Evolutionary conservation across 2,797 vertebrate species (phyloP), one percentile per base, ranked within the genome.

Genomic region (Botia kubotai): DNA sequence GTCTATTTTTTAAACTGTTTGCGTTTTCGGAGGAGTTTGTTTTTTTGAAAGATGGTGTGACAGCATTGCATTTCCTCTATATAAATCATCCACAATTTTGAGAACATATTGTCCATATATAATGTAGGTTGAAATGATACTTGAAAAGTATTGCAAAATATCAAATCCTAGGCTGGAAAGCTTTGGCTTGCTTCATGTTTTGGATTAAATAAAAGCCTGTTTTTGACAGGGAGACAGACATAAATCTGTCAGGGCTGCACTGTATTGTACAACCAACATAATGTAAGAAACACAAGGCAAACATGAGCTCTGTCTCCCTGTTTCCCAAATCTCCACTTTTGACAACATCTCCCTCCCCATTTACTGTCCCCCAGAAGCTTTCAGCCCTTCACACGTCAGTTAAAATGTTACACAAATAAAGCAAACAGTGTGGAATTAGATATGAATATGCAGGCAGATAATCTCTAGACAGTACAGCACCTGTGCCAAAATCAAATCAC

Each of bases 61-160:
- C 84, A 86, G 80, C 86, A 81, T 83, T 83, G 67, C 26, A 86
- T 70, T 75, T 17, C 57, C 80, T 85, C 48, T 58, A 80, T 83
- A 90, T 93, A 91, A 92, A 92, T 16, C 23, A 92, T 16, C 23
- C 63, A 33, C 84, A 92, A 90, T 91, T 87, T 90, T 86, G 84
- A 86, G 69, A 60, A 71, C 68, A 79, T 76, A 83, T 86, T 87
- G 84, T 84, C 74, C 23, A 26, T 26, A 26, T 26, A 33, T 33
- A 33, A 33, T 82, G 86, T 85, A 82, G 85, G 82, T 88, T 88
- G 85, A 89, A 91, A 87, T 86, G 70, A 90, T 76, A 65, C 72
- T 87, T 86, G 80, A 88, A 88, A 89, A 87, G 53, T 81, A 86
- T 88, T 87, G 80, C 79, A 8, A 26, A 29, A 29, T 66, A 60